Evolutionary conservation across 2,888 invertebrate genomes (phyloP), one percentile per base, ranked within the genome.

Genomic region (Thymelicus sylvestris): DNA sequence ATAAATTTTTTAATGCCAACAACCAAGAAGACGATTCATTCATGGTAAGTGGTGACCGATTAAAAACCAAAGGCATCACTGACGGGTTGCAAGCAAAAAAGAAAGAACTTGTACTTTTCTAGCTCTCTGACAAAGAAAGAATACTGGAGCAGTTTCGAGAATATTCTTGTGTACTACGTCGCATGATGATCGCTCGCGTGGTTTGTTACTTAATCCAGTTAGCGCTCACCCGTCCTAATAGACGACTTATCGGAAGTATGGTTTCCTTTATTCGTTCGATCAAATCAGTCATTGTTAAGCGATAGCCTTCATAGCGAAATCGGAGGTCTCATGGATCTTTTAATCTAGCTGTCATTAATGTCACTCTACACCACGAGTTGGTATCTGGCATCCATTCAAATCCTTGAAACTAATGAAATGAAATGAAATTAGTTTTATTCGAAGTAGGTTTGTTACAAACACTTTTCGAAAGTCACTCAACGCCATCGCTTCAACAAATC

Each of bases 191-290:
- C 15, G 50, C 50, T 15, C 15, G 24, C 60, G 19, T 44, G 61
- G 39, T 61, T 41, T 2, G 76, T 77, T 73, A 72, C 75, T 72
- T 72, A 69, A 75, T 77, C 74, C 74, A 74, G 71, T 66, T 80
- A 80, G 80, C 78, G 77, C 75, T 74, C 6, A 55, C 52, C 52
- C 52, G 13, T 55, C 52, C 52, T 41, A 39, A 41, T 61, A n/a
- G 61, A 41, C 61, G 61, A 39, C 38, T 61, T 61, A 61, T 61
- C 61, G 39, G 15, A 41, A 41, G 19, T 61, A 61, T 44, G 61
- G 61, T 61, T 61, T 61, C 61, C 60, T 61, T 44, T 15, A 61
- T 44, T 38, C 38, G 44, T 61, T 41, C 61, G 19, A 61, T 44
- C 61, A 61, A 61, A 15, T 50, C 50, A 15, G n/a, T 50, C 50